Conservation (phyloP, 1,140 invertebrate species). For the Conus ventricosus region DNA sequence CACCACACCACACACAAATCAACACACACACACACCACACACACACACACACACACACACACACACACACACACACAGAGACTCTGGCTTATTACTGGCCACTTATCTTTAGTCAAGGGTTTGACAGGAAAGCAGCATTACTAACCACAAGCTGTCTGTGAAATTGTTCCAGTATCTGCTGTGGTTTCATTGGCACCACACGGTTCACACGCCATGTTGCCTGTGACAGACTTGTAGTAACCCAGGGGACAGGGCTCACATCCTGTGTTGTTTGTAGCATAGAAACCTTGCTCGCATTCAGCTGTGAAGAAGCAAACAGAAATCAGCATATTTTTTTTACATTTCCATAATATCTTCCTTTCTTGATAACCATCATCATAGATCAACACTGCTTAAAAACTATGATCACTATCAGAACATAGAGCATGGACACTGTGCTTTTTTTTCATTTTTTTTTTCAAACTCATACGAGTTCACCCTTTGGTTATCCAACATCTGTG, state of each 20-base stretch:
- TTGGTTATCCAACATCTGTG: no score
- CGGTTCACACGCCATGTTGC: slow-evolving; percentile 81
- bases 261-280: slow-evolving; percentile 8
- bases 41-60: slow-evolving; percentile 23
- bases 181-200: slow-evolving; percentile 95
- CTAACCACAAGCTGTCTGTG: neutral
- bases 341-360: no score
- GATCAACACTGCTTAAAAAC: no score
- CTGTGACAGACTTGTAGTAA: slow-evolving; percentile 4
- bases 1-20: no score
- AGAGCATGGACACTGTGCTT: no score
- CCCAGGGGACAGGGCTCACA: neutral
- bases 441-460: no score
- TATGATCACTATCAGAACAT: no score
- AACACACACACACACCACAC: neutral
- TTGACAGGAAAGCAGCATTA: neutral
- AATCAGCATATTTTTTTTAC: no score
- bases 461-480: no score
- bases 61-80: slow-evolving; percentile 5
- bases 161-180: slow-evolving; percentile 67
- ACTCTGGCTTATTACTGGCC: neutral
- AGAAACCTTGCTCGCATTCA: neutral
- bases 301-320: neutral
- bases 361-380: no score
- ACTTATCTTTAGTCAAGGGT: neutral